phyloP scores from a whole-genome alignment of 2,797 vertebrate species.

The Parambassis ranga region DNA sequence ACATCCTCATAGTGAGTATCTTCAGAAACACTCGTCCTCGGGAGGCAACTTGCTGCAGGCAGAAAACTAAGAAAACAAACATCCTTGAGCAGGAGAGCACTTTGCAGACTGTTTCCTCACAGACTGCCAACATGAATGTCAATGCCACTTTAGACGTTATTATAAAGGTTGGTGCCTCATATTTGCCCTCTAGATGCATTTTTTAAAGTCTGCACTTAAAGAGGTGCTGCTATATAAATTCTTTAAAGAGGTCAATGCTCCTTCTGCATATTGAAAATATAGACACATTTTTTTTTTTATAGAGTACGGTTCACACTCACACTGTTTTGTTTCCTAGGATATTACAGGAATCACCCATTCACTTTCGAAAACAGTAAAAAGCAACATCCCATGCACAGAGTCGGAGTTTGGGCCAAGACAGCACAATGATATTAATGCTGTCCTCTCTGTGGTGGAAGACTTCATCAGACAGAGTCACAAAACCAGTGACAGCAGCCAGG shows the following conservation, averaged over 20 bases:
- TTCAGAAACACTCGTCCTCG: constrained; percentile 82
- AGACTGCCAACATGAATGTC: constrained; percentile 29
- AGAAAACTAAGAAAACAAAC: constrained; percentile 63
- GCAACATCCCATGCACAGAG: constrained; percentile 59
- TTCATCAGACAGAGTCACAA: constrained; percentile 79
- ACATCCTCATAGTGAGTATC: constrained; percentile 91
- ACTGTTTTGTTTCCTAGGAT: constrained; percentile 78
- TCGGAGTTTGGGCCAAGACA: constrained; percentile 56
- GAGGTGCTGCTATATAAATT: neutral
- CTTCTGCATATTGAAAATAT: neutral
- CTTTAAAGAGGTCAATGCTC: neutral
- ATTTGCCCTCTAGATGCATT: neutral
- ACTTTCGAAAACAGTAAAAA: constrained; percentile 81
- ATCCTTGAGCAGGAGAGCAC: constrained; percentile 41
- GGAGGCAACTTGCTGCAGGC: constrained; percentile 49
- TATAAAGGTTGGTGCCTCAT: constrained; percentile 72
- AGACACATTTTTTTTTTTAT: neutral
- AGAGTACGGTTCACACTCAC: too few species aligned
- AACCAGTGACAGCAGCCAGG: constrained; percentile 35
- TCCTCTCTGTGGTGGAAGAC: constrained; percentile 84
- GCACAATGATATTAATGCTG: constrained; percentile 81
- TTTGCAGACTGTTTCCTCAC: constrained; percentile 42
- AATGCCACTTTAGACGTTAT: constrained; percentile 81
- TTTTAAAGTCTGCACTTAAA: neutral
- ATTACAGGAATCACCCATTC: constrained; percentile 81